A percentile compares a stretch with the other conserved stretches of the same genome.
phyloP scores from a whole-genome alignment of 2,113 vertebrate species.

The Hydropotes inermis region DNA sequence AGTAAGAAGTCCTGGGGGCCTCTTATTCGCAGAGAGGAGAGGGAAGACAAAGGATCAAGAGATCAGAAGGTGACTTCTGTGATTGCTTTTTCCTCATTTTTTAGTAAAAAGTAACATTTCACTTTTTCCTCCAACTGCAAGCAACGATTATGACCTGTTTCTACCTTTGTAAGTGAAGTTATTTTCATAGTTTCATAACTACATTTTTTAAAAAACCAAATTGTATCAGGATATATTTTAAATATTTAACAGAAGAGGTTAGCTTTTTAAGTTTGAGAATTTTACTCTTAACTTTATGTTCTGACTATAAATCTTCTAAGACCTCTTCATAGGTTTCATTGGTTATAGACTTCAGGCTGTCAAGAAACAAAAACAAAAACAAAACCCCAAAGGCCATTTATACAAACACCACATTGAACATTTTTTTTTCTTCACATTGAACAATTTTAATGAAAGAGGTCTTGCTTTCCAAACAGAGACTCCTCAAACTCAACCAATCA shows the following conservation, averaged over 20 bases:
- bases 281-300: neutral
- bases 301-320: neutral
- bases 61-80: neutral
- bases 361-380: neutral
- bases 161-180: neutral
- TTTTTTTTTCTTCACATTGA: neutral
- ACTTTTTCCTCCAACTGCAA: neutral
- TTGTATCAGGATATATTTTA: neutral
- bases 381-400: neutral
- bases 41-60: neutral
- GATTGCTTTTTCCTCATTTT: neutral
- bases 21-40: neutral
- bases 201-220: neutral
- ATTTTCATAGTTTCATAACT: neutral
- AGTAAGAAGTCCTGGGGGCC: neutral
- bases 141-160: neutral
- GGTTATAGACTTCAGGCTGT: neutral
- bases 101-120: neutral
- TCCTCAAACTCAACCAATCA: neutral
- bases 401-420: neutral
- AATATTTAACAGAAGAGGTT: neutral
- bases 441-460: neutral
- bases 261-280: neutral
- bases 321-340: neutral
- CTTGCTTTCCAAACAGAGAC: neutral